Evolutionary conservation across 2,113 vertebrate genomes (phyloP).

Genomic region (Ploceus nigricollis): DNA sequence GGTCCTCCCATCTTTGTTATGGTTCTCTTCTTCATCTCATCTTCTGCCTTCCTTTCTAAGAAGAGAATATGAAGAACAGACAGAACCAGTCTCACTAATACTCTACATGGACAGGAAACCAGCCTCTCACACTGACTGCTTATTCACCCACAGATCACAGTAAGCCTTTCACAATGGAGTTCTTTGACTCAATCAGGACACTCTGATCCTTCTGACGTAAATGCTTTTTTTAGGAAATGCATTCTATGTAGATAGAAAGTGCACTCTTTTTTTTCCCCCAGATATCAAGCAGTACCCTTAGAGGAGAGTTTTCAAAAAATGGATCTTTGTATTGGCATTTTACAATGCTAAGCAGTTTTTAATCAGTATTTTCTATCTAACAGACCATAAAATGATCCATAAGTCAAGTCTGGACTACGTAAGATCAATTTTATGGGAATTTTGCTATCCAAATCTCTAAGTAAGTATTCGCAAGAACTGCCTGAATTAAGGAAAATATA

Average conservation of each 20-base stretch:
- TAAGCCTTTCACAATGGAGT: not conserved
- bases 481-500: not conserved
- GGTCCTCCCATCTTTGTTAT: not conserved
- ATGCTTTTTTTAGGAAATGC: not conserved
- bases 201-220: not conserved
- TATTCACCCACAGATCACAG: not conserved
- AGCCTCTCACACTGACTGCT: not conserved
- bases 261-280: not conserved
- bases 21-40: not conserved
- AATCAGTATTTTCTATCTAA: not conserved
- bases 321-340: not conserved
- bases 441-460: not conserved
- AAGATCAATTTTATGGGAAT: not conserved
- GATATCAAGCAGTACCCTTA: not conserved
- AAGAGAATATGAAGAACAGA: not conserved
- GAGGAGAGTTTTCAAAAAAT: not conserved
- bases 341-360: not conserved
- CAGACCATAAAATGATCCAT: not conserved
- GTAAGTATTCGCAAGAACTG: fast-evolving
- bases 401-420: not conserved
- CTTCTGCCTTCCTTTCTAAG: not conserved
- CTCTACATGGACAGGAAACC: not conserved
- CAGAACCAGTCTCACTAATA: not conserved
- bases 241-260: not conserved
- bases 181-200: not conserved